Evolutionary conservation across 2,888 invertebrate genomes (phyloP).

Genomic region (Drosophila lutescens): DNA sequence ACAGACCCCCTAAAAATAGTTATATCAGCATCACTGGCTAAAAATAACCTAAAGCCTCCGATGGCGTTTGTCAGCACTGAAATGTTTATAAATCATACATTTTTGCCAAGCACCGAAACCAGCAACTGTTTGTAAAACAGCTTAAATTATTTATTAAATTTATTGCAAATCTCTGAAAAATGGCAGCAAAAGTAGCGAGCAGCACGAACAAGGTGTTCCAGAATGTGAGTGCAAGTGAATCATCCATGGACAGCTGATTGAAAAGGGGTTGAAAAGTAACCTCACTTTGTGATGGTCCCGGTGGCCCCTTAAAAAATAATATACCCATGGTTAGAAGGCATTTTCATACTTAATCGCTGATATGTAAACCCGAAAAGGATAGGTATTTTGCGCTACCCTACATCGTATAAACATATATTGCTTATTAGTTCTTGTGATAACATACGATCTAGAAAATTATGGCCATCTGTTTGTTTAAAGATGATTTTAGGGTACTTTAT

Average conservation of each 20-base stretch:
- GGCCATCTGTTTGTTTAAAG: neutral
- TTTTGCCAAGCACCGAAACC: slow-evolving; percentile 6
- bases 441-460: neutral
- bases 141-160: slow-evolving; percentile 45
- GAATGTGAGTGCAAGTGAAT: slow-evolving; percentile 86
- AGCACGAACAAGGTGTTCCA: slow-evolving; percentile 88
- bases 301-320: neutral
- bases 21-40: neutral
- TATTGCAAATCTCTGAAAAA: slow-evolving; percentile 56
- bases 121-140: slow-evolving; percentile 66
- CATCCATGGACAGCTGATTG: slow-evolving; percentile 6
- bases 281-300: slow-evolving; percentile 58
- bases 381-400: neutral
- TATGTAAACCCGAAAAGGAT: neutral
- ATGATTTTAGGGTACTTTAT: too few relatives aligned
- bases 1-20: neutral
- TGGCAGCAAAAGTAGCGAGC: slow-evolving; percentile 84
- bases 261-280: slow-evolving; percentile 52
- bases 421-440: neutral
- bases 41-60: neutral
- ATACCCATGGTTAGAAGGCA: neutral
- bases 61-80: slow-evolving; percentile 2
- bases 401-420: neutral
- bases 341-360: neutral
- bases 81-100: neutral